phyloP scores from a whole-genome alignment of 2,888 invertebrate species.

The Chymomyza fuscimana region DNA sequence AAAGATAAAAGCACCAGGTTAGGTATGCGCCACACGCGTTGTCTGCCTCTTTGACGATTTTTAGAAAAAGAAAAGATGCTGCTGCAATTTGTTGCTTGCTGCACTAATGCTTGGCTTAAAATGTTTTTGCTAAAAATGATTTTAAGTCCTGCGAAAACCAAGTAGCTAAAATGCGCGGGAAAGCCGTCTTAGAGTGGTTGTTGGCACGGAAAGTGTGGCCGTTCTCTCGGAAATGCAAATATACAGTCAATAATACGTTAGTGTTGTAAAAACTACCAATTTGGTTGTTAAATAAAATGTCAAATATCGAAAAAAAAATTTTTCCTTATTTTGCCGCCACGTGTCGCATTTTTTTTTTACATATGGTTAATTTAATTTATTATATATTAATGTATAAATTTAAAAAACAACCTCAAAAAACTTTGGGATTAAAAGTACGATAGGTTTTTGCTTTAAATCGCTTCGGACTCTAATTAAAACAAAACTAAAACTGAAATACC shows the following conservation, averaged over 20 bases:
- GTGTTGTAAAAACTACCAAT: too few relatives aligned
- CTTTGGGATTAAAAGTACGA: too few relatives aligned
- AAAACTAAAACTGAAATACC: too few relatives aligned
- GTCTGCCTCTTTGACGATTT: background rate
- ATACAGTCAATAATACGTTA: background rate
- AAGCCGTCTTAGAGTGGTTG: background rate
- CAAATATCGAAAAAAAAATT: too few relatives aligned
- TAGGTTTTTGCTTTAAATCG: too few relatives aligned
- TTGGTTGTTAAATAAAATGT: too few relatives aligned
- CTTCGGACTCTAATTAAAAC: too few relatives aligned
- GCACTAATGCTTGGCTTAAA: background rate
- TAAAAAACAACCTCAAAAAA: too few relatives aligned
- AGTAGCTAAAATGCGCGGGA: constrained; percentile 8
- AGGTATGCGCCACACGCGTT: background rate
- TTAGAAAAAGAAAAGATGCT: background rate
- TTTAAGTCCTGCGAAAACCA: background rate
- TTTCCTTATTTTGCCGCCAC: too few relatives aligned
- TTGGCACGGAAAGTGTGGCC: background rate
- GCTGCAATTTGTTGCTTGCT: background rate
- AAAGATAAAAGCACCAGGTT: constrained; percentile 8
- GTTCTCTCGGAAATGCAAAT: background rate
- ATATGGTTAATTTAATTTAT: too few relatives aligned
- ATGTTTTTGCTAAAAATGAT: background rate
- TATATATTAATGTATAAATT: too few relatives aligned
- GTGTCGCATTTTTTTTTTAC: too few relatives aligned